Conservation (phyloP, 2,888 invertebrate species). For the Volucella zonaria region DNA sequence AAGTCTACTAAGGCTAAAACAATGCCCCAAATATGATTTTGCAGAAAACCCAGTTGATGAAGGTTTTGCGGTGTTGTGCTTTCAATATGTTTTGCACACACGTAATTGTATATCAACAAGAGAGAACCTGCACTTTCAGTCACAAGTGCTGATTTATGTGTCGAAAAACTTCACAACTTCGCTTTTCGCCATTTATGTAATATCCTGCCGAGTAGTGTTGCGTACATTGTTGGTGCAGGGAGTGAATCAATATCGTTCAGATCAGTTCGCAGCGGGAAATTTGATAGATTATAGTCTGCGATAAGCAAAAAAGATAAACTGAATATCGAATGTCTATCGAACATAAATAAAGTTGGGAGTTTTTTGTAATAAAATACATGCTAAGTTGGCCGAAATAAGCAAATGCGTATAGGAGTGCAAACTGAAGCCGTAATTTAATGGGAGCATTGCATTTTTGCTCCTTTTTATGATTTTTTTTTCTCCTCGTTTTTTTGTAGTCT, state of each 20-base stretch:
- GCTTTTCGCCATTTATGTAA: conserved; percentile 46
- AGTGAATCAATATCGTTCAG: conserved; percentile 52
- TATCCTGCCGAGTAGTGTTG: conserved; percentile 49
- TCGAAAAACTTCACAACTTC: conserved; percentile 25
- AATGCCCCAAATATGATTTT: no score
- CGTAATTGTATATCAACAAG: neutral
- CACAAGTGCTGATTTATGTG: conserved; percentile 19
- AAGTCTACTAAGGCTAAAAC: no score
- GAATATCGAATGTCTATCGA: conserved; percentile 42
- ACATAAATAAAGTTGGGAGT: conserved; percentile 42
- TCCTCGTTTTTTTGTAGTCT: conserved; percentile 26
- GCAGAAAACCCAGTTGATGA: no score
- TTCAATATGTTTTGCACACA: no score
- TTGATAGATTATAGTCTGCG: conserved; percentile 56
- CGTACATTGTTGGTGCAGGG: conserved; percentile 32
- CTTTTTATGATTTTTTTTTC: conserved; percentile 17
- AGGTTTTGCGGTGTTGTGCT: no score
- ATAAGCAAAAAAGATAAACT: conserved; percentile 55
- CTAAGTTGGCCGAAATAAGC: conserved; percentile 30
- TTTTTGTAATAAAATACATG: conserved; percentile 40
- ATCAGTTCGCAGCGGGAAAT: conserved; percentile 62
- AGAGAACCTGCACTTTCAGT: neutral
- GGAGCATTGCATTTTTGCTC: conserved; percentile 1
- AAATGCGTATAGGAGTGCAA: neutral
- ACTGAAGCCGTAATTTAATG: conserved; percentile 21